These are phyloP conservation scores for Heliocidaris erythrogramma DNA, from an alignment of 35 echinoderm and acorn worm species.

Conservation along the genomic window DNA sequence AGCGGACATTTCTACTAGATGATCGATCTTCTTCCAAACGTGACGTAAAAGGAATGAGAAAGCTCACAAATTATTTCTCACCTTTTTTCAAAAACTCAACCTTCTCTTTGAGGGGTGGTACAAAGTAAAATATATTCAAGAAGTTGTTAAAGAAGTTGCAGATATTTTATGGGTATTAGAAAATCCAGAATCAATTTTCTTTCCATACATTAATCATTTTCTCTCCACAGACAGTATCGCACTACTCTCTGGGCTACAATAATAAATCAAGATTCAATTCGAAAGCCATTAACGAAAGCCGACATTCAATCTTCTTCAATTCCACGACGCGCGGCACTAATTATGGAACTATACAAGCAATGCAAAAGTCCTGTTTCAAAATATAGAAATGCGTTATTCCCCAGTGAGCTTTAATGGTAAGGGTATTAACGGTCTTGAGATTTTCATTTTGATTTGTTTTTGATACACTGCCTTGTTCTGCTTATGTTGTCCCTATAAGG, in stretches of 20 bases:
- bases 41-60: too few relatives aligned
- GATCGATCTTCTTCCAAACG: too few relatives aligned
- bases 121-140: too few relatives aligned
- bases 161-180: background rate
- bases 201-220: background rate
- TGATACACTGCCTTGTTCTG: background rate
- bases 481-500: too few relatives aligned
- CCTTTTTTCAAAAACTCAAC: too few relatives aligned
- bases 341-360: background rate
- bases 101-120: too few relatives aligned
- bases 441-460: background rate
- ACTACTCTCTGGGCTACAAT: background rate
- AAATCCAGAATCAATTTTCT: background rate
- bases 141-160: too few relatives aligned
- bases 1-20: too few relatives aligned
- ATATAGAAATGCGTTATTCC: too few relatives aligned
- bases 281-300: background rate
- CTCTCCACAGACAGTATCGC: background rate
- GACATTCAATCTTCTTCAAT: background rate
- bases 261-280: background rate
- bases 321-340: background rate
- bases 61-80: too few relatives aligned
- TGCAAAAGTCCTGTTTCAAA: too few relatives aligned
- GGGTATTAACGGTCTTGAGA: background rate
- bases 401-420: too few relatives aligned